Percentiles rank a stretch among this genome's conserved stretches.
These are phyloP conservation scores for Bombus waltoni DNA, from an alignment of 1,140 invertebrate species.

Conservation along the genomic window DNA sequence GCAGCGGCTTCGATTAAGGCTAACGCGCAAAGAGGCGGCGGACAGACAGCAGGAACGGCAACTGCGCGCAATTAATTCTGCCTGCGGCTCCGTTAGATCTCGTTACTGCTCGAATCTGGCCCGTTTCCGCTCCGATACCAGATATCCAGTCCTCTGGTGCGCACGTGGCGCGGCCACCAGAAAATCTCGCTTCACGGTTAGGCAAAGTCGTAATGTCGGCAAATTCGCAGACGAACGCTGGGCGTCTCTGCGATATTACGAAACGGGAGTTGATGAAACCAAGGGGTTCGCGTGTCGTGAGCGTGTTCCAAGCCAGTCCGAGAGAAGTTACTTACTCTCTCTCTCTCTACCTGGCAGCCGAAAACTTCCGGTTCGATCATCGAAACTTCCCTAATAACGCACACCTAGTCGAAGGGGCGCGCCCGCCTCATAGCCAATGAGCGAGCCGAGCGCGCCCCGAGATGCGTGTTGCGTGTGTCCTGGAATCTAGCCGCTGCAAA, in stretches of 20 bases:
- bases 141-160: constrained; percentile 8
- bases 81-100: constrained; percentile 31
- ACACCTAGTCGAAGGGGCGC: background rate
- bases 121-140: constrained; percentile 19
- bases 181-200: background rate
- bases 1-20: constrained; percentile 25
- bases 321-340: background rate
- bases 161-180: background rate
- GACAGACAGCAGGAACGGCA: background rate
- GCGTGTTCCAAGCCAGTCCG: background rate
- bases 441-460: background rate
- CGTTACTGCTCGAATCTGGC: constrained; percentile 17
- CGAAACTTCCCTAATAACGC: constrained; percentile 42
- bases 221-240: background rate
- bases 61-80: constrained; percentile 36
- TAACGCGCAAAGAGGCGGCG: constrained; percentile 19
- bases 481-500: background rate
- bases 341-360: background rate
- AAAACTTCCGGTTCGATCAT: background rate
- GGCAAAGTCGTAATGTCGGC: background rate
- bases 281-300: no score
- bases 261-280: background rate
- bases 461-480: constrained; percentile 3
- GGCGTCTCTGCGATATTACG: background rate
- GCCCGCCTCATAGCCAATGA: background rate